Evolutionary conservation across 2,888 invertebrate genomes (phyloP).

Genomic region (Caenorhabditis sinica): DNA sequence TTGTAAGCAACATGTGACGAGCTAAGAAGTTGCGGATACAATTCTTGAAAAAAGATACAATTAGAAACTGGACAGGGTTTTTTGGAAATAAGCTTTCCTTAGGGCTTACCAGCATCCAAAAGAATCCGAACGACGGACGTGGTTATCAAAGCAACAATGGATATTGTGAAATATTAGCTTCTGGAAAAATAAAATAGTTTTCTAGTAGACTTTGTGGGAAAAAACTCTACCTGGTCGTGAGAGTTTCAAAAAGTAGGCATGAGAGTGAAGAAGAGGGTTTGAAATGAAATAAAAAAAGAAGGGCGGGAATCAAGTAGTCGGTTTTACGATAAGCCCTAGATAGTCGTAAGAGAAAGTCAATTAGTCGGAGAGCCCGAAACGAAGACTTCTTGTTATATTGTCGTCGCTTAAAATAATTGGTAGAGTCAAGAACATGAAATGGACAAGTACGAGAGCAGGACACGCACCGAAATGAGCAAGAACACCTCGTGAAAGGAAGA

Average conservation of each 20-base stretch:
- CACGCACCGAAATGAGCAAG: slow-evolving; percentile 49
- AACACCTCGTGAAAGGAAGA: slow-evolving; percentile 59
- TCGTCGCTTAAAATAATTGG: slow-evolving; percentile 65
- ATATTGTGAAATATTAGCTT: neutral
- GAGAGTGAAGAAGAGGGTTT: neutral
- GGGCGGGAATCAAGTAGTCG: slow-evolving; percentile 56
- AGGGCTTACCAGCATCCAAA: slow-evolving; percentile 50
- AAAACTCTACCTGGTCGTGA: neutral
- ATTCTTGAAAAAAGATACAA: slow-evolving; percentile 51
- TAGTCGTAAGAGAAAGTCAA: slow-evolving; percentile 55
- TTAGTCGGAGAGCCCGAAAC: slow-evolving; percentile 60
- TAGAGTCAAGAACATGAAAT: slow-evolving; percentile 55
- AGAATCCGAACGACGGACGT: slow-evolving; percentile 37
- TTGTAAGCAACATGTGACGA: slow-evolving; percentile 67
- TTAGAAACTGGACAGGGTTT: slow-evolving; percentile 21
- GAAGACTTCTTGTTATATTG: slow-evolving; percentile 60
- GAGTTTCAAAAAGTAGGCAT: too few species aligned
- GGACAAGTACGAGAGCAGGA: slow-evolving; percentile 24
- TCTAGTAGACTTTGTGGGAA: neutral
- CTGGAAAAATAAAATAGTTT: neutral
- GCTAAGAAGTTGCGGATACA: slow-evolving; percentile 62
- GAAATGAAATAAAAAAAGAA: slow-evolving; percentile 8
- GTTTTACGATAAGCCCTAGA: slow-evolving; percentile 52
- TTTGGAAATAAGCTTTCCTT: neutral
- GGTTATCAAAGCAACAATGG: neutral